Evolutionary conservation across 1,140 invertebrate species (phyloP).

Genomic region (Delia radicum): DNA sequence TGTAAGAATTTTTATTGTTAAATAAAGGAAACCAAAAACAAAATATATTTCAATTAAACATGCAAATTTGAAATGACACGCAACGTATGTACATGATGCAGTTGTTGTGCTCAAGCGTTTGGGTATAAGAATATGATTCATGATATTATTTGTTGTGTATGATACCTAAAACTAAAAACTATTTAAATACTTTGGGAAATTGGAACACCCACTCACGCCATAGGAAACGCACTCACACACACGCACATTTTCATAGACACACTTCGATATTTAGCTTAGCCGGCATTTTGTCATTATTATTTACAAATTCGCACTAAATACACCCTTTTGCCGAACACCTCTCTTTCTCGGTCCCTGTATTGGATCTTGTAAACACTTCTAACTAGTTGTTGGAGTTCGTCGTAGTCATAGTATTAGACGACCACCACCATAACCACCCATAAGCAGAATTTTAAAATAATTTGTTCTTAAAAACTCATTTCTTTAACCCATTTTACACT

Average conservation of each 20-base stretch:
- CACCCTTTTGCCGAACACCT: background rate
- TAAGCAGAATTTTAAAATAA: no score
- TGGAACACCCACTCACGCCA: conserved; percentile 20
- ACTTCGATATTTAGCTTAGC: conserved; percentile 4
- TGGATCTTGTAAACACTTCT: background rate
- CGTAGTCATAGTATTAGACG: background rate
- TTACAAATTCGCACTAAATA: background rate
- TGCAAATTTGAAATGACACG: conserved; percentile 22
- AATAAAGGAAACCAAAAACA: background rate
- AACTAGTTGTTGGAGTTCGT: background rate
- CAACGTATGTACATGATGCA: background rate
- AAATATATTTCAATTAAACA: conserved; percentile 20
- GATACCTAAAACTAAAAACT: background rate
- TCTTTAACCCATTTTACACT: no score
- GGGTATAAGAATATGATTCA: background rate
- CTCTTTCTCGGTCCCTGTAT: background rate
- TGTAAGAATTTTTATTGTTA: background rate
- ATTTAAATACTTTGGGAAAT: conserved; percentile 7
- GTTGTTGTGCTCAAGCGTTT: no score
- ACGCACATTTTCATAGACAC: background rate
- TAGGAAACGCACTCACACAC: background rate
- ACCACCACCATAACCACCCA: background rate
- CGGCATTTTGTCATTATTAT: conserved; percentile 21
- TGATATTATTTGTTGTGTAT: background rate
- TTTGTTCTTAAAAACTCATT: no score